A percentile compares a stretch with the other conserved stretches of the same genome.
Evolutionary conservation across 1,140 invertebrate genomes (phyloP).

Genomic region (Drosophila bocki): DNA sequence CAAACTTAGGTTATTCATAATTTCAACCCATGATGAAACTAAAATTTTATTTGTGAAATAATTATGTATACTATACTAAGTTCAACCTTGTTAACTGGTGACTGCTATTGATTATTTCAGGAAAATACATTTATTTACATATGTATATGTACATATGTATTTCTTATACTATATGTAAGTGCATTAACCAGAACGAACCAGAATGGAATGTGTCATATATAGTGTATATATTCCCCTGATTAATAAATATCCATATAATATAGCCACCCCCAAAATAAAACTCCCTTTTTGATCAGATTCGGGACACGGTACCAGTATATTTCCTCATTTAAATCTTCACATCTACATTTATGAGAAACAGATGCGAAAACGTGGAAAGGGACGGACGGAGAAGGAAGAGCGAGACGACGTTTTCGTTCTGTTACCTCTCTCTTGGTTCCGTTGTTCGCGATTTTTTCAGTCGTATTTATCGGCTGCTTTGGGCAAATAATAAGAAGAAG

Average conservation of each 20-base stretch:
- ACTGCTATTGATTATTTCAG: not conserved
- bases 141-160: not conserved
- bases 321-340: conserved; percentile 42
- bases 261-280: conserved; percentile 1
- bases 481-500: conserved; percentile 16
- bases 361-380: conserved; percentile 31
- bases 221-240: not conserved
- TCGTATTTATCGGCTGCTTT: conserved; percentile 44
- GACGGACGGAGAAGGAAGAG: not conserved
- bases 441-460: conserved; percentile 27
- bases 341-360: conserved; percentile 32
- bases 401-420: conserved; percentile 20
- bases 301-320: conserved; percentile 31
- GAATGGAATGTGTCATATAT: not conserved
- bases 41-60: not conserved
- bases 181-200: conserved; percentile 8
- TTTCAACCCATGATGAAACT: conserved; percentile 20
- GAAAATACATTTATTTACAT: not conserved
- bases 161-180: not conserved
- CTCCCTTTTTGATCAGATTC: conserved; percentile 12
- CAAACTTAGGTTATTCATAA: not conserved
- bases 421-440: conserved; percentile 17
- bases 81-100: not conserved
- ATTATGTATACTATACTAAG: not conserved
- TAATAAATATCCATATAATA: not conserved